Percentiles rank a stretch among this genome's conserved stretches.
Evolutionary conservation across 2,888 invertebrate genomes (phyloP).

Genomic region (Eupithecia subumbrata): DNA sequence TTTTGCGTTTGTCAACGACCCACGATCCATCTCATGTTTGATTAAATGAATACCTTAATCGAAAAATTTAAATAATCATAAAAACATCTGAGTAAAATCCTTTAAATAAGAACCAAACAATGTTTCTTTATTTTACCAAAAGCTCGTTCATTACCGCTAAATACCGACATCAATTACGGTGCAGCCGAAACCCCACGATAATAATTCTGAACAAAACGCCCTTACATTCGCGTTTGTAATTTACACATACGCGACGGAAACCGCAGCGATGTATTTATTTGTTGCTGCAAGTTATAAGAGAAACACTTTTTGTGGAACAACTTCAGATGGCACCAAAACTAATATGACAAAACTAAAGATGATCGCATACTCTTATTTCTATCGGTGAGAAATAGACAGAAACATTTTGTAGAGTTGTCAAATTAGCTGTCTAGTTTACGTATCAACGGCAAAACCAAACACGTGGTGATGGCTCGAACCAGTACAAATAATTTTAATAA

Average conservation of each 20-base stretch:
- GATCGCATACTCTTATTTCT: too few relatives aligned
- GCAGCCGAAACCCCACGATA: constrained; percentile 37
- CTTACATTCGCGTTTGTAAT: constrained; percentile 69
- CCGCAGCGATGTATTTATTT: constrained; percentile 62
- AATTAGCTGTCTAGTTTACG: too few relatives aligned
- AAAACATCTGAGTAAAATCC: constrained; percentile 1
- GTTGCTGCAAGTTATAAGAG: constrained; percentile 48
- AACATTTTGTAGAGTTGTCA: too few relatives aligned
- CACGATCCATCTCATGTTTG: neutral
- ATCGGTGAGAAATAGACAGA: too few relatives aligned
- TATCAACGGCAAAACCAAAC: too few relatives aligned
- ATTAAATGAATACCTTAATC: neutral
- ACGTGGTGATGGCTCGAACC: too few relatives aligned
- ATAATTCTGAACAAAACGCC: constrained; percentile 57
- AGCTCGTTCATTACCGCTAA: constrained; percentile 27
- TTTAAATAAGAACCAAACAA: neutral
- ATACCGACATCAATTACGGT: constrained; percentile 36
- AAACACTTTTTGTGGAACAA: neutral
- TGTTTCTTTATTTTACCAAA: constrained; percentile 11
- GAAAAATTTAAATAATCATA: neutral
- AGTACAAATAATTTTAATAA: too few relatives aligned
- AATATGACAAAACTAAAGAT: too few relatives aligned
- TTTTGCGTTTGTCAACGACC: too few relatives aligned
- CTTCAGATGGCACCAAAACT: neutral
- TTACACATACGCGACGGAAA: constrained; percentile 68